Percentiles rank a stretch among this genome's conserved stretches.
These are phyloP conservation scores for Chymomyza fuscimana DNA, from an alignment of 2,888 invertebrate genomes.

Conservation along the genomic window DNA sequence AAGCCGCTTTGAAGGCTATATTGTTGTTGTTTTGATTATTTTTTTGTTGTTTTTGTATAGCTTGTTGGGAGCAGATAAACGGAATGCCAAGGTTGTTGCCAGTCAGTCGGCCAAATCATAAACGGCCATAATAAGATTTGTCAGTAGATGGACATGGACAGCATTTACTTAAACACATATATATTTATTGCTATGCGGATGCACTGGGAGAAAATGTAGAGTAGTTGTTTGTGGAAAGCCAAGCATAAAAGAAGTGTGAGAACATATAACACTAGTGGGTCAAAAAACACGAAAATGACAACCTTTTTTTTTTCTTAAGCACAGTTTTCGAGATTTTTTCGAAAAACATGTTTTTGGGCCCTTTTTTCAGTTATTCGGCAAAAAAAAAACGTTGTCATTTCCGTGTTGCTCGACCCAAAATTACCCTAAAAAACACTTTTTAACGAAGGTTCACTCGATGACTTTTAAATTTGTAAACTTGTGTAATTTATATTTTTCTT, in stretches of 20 bases:
- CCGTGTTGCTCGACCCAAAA: no score
- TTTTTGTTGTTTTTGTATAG: background rate
- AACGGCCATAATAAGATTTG: constrained; percentile 61
- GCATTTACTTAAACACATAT: constrained; percentile 35
- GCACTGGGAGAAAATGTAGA: background rate
- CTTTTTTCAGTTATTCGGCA: no score
- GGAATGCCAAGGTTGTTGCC: constrained; percentile 16
- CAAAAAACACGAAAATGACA: no score
- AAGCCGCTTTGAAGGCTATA: background rate
- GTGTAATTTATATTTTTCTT: no score
- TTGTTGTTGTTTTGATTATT: background rate
- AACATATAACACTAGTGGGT: no score
- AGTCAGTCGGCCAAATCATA: constrained; percentile 42
- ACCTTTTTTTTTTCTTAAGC: no score
- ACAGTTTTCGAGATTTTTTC: no score
- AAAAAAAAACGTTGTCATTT: no score
- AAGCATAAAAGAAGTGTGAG: background rate
- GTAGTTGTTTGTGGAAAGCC: constrained; percentile 24
- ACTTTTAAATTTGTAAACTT: no score
- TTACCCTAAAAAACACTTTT: no score
- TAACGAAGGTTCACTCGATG: no score
- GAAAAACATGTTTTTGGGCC: no score
- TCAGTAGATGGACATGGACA: constrained; percentile 46
- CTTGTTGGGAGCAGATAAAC: background rate
- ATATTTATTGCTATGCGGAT: constrained; percentile 56